These are phyloP conservation scores for Chaenodraco wilsoni DNA, from an alignment of 2,797 vertebrate genomes.

Conservation along the genomic window DNA sequence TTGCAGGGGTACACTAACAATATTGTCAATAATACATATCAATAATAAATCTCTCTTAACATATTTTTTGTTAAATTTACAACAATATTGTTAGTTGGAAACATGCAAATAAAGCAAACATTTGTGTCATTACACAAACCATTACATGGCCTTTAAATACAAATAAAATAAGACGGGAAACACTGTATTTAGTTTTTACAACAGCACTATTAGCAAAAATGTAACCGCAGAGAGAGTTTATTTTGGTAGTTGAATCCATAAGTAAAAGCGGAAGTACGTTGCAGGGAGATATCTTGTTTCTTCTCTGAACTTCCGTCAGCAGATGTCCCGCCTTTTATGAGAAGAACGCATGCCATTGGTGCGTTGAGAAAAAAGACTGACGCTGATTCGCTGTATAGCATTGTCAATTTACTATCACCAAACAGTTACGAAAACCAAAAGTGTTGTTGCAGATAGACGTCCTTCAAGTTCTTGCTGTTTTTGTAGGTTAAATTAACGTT, in stretches of 20 bases:
- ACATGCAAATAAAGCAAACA: not conserved
- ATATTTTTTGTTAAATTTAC: not conserved
- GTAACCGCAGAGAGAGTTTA: too few relatives aligned
- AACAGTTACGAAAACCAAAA: conserved; percentile 18
- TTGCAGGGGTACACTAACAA: not conserved
- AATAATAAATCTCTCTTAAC: too few relatives aligned
- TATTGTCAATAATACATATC: too few relatives aligned
- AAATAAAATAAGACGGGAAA: too few relatives aligned
- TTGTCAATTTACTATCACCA: not conserved
- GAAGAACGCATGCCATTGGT: conserved; percentile 53
- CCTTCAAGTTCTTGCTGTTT: not conserved
- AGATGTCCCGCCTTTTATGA: conserved; percentile 27
- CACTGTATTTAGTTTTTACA: not conserved
- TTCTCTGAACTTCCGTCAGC: not conserved
- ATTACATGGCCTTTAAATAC: not conserved
- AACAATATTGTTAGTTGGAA: not conserved
- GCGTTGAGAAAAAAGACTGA: accelerated
- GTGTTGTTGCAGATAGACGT: not conserved
- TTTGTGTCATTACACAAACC: too few relatives aligned
- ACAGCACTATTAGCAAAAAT: not conserved
- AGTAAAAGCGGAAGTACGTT: conserved; percentile 35
- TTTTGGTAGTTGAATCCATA: too few relatives aligned
- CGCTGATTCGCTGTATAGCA: conserved; percentile 29
- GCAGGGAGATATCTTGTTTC: not conserved
- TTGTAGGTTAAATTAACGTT: conserved; percentile 4